Base-by-base conservation (phyloP, 2,888 invertebrate species). In the Himalopsyche anomala region DNA sequence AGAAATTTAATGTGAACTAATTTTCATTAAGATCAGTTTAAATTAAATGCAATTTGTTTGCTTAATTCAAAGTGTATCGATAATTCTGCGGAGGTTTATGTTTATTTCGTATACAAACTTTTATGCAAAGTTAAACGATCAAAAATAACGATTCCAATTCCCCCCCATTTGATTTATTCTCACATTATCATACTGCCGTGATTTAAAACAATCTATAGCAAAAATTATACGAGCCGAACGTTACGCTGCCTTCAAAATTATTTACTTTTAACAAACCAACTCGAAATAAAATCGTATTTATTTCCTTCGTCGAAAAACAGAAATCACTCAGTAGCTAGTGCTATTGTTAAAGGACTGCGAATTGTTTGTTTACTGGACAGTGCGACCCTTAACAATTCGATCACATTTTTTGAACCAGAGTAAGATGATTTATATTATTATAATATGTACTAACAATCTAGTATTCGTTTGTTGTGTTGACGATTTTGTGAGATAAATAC, bases 251-350 rank as follows among this genome's bases (percentile, higher is more conserved):
- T 19, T 19, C 28, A 19, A 19, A 62, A 62, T 62, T 62, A 62
- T 62, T 62, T 62, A 62, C 62, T 62, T 62, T 62, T 62, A 62
- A 62, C 62, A 62, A 62, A 62, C 62, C 62, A 62, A 62, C 28
- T 62, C 19, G 62, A 62, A 62, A 62, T 62, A 62, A 62, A 62
- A 62, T 62, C 62, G 62, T 28, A 62, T 62, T 62, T 62, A 62
- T 62, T 62, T 62, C 19, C 62, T 62, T 62, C 62, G 62, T 19
- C 19, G 62, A 19, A 62, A 62, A 62, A 62, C 62, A 62, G 62
- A 62, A 62, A 62, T 62, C 62, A 62, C 62, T 62, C 62, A 62
- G 28, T 28, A 28, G 62, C 62, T 62, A 62, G 62, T 62, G 62
- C 62, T 62, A 62, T 62, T 62, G 62, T 62, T 62, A 62, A 28